Percentiles rank a stretch among this genome's conserved stretches.
phyloP scores from a whole-genome alignment of 2,888 invertebrate genomes.

The Drosophila putrida region DNA sequence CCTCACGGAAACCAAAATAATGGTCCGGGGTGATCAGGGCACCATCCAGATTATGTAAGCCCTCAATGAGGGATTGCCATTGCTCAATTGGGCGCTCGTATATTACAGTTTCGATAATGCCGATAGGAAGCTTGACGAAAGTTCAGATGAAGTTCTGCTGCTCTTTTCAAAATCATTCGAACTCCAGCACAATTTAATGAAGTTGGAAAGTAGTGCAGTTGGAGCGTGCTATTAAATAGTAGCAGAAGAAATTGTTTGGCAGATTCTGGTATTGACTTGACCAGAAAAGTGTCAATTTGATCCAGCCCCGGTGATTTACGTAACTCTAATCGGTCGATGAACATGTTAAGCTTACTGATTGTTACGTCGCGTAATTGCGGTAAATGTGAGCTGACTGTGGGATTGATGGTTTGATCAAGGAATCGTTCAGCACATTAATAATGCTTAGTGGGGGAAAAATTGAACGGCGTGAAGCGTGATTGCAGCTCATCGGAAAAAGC shows the following conservation, averaged over 20 bases:
- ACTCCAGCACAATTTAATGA: neutral
- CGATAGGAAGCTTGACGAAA: neutral
- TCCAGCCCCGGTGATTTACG: too few relatives aligned
- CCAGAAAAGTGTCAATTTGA: neutral
- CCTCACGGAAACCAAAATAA: neutral
- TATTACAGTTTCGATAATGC: neutral
- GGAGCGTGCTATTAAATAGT: neutral
- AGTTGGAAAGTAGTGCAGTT: neutral
- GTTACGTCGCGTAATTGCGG: too few relatives aligned
- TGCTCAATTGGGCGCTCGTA: neutral
- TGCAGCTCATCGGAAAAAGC: too few relatives aligned
- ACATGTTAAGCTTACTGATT: too few relatives aligned
- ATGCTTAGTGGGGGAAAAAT: too few relatives aligned
- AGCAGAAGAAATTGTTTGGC: neutral
- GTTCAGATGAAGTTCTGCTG: neutral
- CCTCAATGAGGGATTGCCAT: too few relatives aligned
- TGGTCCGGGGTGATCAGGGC: neutral
- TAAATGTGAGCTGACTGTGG: too few relatives aligned
- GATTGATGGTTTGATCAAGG: too few relatives aligned
- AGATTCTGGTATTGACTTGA: neutral
- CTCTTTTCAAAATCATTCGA: neutral
- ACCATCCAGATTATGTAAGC: neutral
- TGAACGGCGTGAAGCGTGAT: too few relatives aligned
- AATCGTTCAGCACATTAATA: too few relatives aligned
- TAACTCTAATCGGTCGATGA: too few relatives aligned